phyloP scores from a whole-genome alignment of 2,888 invertebrate species.

The Leucozona laternaria region DNA sequence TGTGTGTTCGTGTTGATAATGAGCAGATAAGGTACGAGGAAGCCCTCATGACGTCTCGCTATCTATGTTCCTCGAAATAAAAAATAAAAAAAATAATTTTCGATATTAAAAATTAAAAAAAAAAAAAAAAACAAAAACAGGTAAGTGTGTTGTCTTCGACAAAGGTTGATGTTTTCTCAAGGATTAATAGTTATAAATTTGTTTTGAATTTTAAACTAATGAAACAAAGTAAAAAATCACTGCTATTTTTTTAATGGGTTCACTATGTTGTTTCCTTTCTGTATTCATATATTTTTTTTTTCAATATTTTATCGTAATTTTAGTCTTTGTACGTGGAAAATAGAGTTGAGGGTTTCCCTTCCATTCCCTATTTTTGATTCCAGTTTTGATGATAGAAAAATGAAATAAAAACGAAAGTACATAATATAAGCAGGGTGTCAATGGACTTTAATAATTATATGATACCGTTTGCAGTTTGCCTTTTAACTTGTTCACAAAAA shows the following conservation, averaged over 20 bases:
- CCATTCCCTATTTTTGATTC: neutral
- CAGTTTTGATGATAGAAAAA: neutral
- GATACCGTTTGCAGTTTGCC: constrained; percentile 28
- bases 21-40: constrained; percentile 18
- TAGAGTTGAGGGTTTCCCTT: neutral
- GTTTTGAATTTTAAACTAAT: neutral
- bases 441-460: constrained; percentile 42
- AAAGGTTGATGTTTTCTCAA: neutral
- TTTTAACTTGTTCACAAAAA: constrained; percentile 3
- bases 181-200: neutral
- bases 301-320: neutral
- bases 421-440: constrained; percentile 22
- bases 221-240: neutral
- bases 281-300: constrained; percentile 2
- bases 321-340: neutral
- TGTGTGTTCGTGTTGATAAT: constrained; percentile 20
- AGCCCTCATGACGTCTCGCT: neutral
- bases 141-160: neutral
- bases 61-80: constrained; percentile 32
- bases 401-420: neutral
- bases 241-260: neutral
- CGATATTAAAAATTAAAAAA: neutral
- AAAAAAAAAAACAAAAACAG: constrained; percentile 7
- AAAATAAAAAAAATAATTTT: neutral
- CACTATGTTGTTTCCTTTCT: constrained; percentile 9